Evolutionary conservation across 2,797 vertebrate species (phyloP).

Genomic region (Geotrypetes seraphini): DNA sequence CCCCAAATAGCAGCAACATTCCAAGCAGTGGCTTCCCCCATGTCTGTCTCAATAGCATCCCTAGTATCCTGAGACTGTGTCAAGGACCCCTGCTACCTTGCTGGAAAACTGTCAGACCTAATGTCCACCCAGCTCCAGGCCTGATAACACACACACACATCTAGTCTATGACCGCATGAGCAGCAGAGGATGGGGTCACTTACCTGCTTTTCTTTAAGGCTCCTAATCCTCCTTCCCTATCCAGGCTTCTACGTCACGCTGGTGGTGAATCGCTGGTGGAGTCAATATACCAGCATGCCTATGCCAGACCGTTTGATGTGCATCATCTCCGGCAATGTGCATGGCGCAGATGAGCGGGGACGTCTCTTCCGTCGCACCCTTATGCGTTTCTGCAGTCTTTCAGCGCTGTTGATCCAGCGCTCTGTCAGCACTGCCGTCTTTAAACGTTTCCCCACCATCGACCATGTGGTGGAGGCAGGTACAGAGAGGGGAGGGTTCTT

Average conservation of each 20-base stretch:
- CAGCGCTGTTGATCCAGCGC: constrained; percentile 70
- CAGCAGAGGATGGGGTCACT: no score
- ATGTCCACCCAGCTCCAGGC: no score
- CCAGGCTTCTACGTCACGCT: constrained; percentile 82
- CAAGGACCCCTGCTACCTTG: no score
- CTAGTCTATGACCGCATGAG: no score
- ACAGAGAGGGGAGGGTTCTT: constrained; percentile 11
- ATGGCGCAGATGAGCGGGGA: constrained; percentile 67
- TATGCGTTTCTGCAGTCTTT: constrained; percentile 74
- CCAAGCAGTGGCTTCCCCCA: no score
- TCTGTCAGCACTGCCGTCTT: constrained; percentile 76
- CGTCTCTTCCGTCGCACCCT: constrained; percentile 72
- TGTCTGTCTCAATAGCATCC: no score
- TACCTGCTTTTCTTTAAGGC: no score
- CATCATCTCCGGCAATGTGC: constrained; percentile 60
- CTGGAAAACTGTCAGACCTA: no score
- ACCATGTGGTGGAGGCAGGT: constrained; percentile 82
- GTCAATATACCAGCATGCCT: constrained; percentile 75
- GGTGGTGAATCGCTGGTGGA: constrained; percentile 87
- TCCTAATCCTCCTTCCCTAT: not conserved
- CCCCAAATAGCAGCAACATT: no score
- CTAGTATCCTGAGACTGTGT: no score
- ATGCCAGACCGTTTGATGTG: constrained; percentile 76
- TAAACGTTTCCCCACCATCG: constrained; percentile 78
- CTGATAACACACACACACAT: no score